phyloP scores from a whole-genome alignment of 2,797 vertebrate genomes.

The Valencia hispanica region DNA sequence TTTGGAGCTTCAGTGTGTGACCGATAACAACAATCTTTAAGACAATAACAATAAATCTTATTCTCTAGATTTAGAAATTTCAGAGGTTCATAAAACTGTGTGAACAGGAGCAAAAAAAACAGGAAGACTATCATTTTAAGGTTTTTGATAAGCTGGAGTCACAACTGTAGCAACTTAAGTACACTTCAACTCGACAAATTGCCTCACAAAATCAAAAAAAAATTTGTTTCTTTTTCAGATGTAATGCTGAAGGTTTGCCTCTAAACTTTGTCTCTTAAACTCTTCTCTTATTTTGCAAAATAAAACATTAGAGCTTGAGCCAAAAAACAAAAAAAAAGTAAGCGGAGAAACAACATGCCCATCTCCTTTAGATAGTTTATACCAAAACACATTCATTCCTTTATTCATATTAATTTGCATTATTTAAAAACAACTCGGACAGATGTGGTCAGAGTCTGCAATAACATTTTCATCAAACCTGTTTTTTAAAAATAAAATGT shows the following conservation, averaged over 20 bases:
- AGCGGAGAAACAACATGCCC: background rate
- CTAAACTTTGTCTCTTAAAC: background rate
- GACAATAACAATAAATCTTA: background rate
- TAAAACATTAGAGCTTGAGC: background rate
- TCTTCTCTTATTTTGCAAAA: background rate
- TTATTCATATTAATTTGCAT: background rate
- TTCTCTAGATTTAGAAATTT: background rate
- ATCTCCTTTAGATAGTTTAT: background rate
- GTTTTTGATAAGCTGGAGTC: background rate
- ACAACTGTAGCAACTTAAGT: slow-evolving; percentile 1
- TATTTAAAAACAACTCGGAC: background rate
- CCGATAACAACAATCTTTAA: background rate
- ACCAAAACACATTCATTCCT: background rate
- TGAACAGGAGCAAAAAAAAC: background rate
- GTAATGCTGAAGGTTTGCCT: background rate
- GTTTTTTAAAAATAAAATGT: too few relatives aligned
- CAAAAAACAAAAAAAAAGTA: background rate
- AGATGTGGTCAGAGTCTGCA: background rate
- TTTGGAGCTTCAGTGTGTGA: background rate
- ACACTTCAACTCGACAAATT: background rate
- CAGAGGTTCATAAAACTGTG: background rate
- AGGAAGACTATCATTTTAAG: background rate
- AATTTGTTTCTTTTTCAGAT: background rate
- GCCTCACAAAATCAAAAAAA: background rate
- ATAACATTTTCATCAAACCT: background rate